Conservation (phyloP, 2,888 invertebrate genomes). For the Strigamia transsilvanica region DNA sequence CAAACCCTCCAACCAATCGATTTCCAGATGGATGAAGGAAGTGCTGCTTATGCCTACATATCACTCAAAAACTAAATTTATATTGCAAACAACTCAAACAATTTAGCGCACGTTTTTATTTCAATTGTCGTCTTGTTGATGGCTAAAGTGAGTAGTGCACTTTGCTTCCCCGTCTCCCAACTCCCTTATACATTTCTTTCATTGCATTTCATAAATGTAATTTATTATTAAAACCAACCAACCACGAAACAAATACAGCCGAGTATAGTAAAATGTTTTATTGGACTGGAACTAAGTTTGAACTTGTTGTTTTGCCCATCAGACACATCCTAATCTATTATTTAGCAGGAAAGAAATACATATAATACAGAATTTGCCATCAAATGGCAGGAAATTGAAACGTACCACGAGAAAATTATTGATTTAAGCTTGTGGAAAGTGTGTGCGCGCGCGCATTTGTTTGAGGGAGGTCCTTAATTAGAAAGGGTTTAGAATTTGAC, state of each 20-base stretch:
- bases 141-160: neutral
- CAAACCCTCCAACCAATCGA: neutral
- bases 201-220: neutral
- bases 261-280: neutral
- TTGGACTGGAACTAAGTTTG: neutral
- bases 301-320: neutral
- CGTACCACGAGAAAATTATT: neutral
- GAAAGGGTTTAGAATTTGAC: constrained; percentile 49
- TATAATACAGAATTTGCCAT: neutral
- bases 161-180: neutral
- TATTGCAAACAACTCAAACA: constrained; percentile 16
- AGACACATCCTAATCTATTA: neutral
- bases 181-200: neutral
- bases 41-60: constrained; percentile 31
- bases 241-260: neutral
- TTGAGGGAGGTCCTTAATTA: constrained; percentile 45
- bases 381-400: constrained; percentile 28
- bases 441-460: constrained; percentile 16
- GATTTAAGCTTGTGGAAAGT: constrained; percentile 35
- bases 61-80: constrained; percentile 33
- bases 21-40: constrained; percentile 27
- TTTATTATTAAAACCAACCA: neutral
- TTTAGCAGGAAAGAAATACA: neutral
- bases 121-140: neutral
- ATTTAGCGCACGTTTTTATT: constrained; percentile 24